A percentile compares a stretch with the other conserved stretches of the same genome.
Evolutionary conservation across 2,113 vertebrate species (phyloP).

Genomic region (Cinclus mexicanus): DNA sequence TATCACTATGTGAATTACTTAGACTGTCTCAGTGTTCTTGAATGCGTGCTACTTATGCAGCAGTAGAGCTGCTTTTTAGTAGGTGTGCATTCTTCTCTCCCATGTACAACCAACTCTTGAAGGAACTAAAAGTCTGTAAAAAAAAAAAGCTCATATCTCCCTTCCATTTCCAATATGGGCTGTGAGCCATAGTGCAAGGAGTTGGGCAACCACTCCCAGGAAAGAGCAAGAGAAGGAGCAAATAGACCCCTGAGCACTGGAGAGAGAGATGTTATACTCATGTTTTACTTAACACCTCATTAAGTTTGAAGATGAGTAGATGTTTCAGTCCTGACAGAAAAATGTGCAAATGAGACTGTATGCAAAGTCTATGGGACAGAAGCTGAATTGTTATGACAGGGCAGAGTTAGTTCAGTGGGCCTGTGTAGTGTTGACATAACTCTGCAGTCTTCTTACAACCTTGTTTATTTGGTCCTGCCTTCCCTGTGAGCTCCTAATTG

Average conservation of each 20-base stretch:
- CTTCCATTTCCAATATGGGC: background rate
- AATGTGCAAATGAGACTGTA: background rate
- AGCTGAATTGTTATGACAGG: background rate
- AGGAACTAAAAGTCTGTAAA: background rate
- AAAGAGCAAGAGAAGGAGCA: background rate
- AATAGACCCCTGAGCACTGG: background rate
- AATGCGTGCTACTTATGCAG: background rate
- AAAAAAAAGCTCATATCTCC: background rate
- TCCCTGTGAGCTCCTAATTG: background rate
- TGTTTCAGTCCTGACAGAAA: background rate
- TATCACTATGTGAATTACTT: conserved; percentile 37
- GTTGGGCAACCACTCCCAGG: background rate
- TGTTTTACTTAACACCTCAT: background rate
- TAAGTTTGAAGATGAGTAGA: background rate
- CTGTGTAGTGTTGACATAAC: background rate
- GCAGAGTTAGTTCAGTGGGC: background rate
- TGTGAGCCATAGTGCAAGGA: background rate
- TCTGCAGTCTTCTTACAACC: background rate
- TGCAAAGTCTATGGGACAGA: background rate
- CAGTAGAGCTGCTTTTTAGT: conserved; percentile 4
- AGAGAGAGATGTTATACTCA: background rate
- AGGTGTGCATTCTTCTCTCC: background rate
- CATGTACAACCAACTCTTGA: background rate
- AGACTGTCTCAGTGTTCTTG: conserved; percentile 1
- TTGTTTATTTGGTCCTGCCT: background rate